Evolutionary conservation across 2,888 invertebrate species (phyloP).

Genomic region (Rotaria sp.): DNA sequence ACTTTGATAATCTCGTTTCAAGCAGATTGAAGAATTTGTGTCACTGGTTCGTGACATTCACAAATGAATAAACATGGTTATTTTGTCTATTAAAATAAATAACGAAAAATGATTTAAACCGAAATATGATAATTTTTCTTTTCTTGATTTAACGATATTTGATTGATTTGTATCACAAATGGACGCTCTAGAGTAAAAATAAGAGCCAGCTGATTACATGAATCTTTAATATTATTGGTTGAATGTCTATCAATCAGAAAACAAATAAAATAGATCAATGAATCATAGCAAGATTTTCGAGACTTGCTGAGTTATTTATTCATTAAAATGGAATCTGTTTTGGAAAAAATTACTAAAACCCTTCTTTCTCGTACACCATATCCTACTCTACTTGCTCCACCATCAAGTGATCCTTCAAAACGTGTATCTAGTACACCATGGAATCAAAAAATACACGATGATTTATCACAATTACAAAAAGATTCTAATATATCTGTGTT

Average conservation of each 20-base stretch:
- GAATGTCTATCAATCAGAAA: background rate
- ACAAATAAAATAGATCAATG: background rate
- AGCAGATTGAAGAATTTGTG: background rate
- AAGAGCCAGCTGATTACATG: background rate
- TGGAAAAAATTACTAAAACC: background rate
- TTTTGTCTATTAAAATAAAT: background rate
- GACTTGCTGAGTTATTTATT: too few relatives aligned
- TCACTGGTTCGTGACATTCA: background rate
- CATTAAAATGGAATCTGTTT: background rate
- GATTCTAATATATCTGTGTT: background rate
- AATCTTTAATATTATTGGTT: background rate
- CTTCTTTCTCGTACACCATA: background rate
- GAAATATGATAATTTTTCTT: background rate
- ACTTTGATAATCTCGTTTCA: background rate
- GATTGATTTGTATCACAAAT: background rate
- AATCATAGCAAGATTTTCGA: too few relatives aligned
- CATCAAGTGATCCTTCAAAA: background rate
- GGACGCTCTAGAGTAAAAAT: background rate
- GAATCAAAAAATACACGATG: background rate
- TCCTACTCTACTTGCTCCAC: background rate
- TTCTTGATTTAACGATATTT: background rate
- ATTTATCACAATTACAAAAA: background rate
- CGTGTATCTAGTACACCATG: conserved; percentile 17
- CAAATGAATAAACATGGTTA: background rate
- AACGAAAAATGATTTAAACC: too few relatives aligned